phyloP scores from a whole-genome alignment of 2,888 invertebrate genomes.

The Eristalis arbustorum region DNA sequence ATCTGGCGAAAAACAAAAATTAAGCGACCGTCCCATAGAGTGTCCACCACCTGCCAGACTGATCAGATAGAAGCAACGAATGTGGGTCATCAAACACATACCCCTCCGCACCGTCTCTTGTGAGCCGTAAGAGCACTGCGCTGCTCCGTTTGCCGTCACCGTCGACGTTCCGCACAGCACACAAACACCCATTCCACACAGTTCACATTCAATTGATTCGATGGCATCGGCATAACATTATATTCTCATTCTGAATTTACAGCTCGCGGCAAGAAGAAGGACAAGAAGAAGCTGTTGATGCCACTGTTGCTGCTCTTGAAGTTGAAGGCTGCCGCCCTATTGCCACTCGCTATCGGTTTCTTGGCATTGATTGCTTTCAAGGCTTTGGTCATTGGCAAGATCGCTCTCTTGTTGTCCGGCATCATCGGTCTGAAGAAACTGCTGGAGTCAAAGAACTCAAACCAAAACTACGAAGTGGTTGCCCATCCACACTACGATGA shows the following conservation, averaged over 20 bases:
- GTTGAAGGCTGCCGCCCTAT: slow-evolving; percentile 88
- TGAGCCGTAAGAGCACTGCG: slow-evolving; percentile 43
- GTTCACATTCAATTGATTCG: slow-evolving; percentile 45
- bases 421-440: slow-evolving; percentile 88
- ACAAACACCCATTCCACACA: neutral
- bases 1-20: neutral
- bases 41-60: neutral
- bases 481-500: slow-evolving; percentile 84
- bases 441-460: slow-evolving; percentile 85
- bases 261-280: slow-evolving; percentile 91
- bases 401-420: slow-evolving; percentile 88
- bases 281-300: slow-evolving; percentile 88
- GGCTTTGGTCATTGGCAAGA: slow-evolving; percentile 91
- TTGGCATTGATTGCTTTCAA: slow-evolving; percentile 91
- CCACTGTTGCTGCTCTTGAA: slow-evolving; percentile 89
- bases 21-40: neutral
- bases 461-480: slow-evolving; percentile 89
- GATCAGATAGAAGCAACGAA: neutral
- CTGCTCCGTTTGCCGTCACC: slow-evolving; percentile 2
- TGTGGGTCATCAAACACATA: slow-evolving; percentile 29
- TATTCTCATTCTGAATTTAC: slow-evolving; percentile 72
- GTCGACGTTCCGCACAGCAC: slow-evolving; percentile 28
- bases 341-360: slow-evolving; percentile 88
- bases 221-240: slow-evolving; percentile 25
- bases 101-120: neutral